Evolutionary conservation across 2,113 vertebrate genomes (phyloP).

Genomic region (Antechinus stuartii): DNA sequence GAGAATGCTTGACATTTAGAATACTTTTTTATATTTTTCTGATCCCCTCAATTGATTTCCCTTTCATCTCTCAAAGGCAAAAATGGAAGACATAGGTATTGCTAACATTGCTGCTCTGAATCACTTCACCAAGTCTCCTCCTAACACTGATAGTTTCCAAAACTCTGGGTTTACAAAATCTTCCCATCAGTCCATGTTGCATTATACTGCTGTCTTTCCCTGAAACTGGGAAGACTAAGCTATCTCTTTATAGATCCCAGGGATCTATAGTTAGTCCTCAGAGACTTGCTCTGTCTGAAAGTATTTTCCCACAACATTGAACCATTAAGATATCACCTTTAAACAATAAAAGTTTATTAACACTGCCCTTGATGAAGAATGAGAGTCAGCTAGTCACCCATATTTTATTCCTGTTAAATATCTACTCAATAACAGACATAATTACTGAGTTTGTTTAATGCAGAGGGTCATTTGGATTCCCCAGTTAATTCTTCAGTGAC

Average conservation of each 20-base stretch:
- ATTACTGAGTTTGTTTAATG: conserved; percentile 51
- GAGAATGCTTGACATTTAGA: neutral
- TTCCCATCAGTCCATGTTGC: neutral
- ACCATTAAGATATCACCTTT: conserved; percentile 14
- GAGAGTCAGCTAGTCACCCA: neutral
- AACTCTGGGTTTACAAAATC: neutral
- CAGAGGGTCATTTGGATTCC: conserved; percentile 68
- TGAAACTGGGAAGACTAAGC: neutral
- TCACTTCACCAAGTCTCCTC: neutral
- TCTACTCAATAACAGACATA: conserved; percentile 60
- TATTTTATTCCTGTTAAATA: conserved; percentile 59
- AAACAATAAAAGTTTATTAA: neutral
- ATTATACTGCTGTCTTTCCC: neutral
- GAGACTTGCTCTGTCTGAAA: neutral
- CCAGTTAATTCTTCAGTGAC: conserved; percentile 75
- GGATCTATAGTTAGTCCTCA: neutral
- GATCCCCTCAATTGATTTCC: neutral
- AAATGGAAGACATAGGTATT: neutral
- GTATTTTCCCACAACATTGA: neutral
- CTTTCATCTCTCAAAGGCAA: neutral
- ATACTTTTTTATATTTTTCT: neutral
- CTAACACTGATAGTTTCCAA: neutral
- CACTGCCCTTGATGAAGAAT: conserved; percentile 9
- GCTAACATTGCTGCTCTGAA: neutral
- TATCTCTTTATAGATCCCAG: neutral